Conservation (phyloP, 1,140 invertebrate species). For the Atta texana region DNA sequence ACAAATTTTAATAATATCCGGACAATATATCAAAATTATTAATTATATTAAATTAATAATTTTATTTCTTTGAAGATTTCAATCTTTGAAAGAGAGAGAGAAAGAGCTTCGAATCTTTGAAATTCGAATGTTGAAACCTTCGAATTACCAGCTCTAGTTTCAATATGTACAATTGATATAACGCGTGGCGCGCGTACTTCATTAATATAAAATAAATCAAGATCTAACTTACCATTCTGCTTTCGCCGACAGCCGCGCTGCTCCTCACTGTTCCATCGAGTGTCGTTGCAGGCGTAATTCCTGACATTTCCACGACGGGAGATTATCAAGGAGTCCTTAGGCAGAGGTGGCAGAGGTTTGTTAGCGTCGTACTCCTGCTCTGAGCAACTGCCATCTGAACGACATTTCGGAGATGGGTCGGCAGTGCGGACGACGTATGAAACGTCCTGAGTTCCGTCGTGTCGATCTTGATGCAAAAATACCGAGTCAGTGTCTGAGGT, state of each 20-base stretch:
- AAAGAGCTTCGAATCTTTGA: too few species aligned
- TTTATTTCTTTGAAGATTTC: too few species aligned
- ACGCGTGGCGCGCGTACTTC: not conserved
- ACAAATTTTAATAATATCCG: too few species aligned
- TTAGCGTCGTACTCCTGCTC: slow-evolving; percentile 80
- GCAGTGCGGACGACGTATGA: slow-evolving; percentile 48
- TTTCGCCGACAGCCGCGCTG: slow-evolving; percentile 87
- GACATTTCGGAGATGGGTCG: not conserved
- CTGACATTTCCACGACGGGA: not conserved
- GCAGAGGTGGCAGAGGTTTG: slow-evolving; percentile 81
- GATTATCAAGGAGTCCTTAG: slow-evolving; percentile 69
- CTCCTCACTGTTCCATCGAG: slow-evolving; percentile 82
- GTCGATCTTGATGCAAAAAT: slow-evolving; percentile 67
- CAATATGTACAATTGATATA: not conserved
- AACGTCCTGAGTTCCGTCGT: slow-evolving; percentile 70
- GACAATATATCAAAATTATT: too few species aligned
- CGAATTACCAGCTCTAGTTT: not conserved
- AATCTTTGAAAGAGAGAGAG: too few species aligned
- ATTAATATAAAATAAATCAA: slow-evolving; percentile 25
- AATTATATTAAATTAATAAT: too few species aligned
- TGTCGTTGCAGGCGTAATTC: slow-evolving; percentile 46
- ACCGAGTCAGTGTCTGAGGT: slow-evolving; percentile 73
- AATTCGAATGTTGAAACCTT: too few species aligned
- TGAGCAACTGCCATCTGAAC: not conserved
- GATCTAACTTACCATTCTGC: slow-evolving; percentile 80